Evolutionary conservation across 2,797 vertebrate genomes (phyloP).

Genomic region (Sebastiscus albofasciatus): DNA sequence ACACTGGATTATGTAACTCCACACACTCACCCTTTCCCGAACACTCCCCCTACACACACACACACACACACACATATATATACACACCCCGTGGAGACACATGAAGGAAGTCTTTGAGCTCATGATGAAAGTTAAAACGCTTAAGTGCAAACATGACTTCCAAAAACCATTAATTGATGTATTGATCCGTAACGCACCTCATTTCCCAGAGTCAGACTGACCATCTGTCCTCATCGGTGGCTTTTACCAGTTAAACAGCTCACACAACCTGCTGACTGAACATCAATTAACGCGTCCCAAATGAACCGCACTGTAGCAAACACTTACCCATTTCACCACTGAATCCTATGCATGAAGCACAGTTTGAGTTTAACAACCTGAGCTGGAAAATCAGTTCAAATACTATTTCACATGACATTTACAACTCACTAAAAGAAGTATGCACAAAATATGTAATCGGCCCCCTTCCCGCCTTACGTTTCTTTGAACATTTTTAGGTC

Average conservation of each 20-base stretch:
- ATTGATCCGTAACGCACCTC: slow-evolving; percentile 55
- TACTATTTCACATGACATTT: not conserved
- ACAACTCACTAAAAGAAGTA: not conserved
- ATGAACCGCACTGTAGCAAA: slow-evolving; percentile 6
- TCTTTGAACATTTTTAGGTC: slow-evolving; percentile 35
- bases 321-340: not conserved
- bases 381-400: not conserved
- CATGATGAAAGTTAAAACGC: slow-evolving; percentile 57
- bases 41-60: not conserved
- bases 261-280: slow-evolving; percentile 44
- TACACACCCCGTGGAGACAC: not conserved
- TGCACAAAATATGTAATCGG: slow-evolving; percentile 15
- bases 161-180: slow-evolving; percentile 69
- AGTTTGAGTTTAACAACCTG: not conserved
- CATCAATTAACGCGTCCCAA: slow-evolving; percentile 43
- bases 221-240: slow-evolving; percentile 27
- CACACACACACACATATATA: not conserved
- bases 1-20: slow-evolving; percentile 38
- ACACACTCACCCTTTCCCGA: slow-evolving; percentile 26
- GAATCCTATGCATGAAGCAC: not conserved
- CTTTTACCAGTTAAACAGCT: slow-evolving; percentile 66
- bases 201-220: slow-evolving; percentile 35
- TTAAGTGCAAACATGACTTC: slow-evolving; percentile 67
- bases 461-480: not conserved
- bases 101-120: slow-evolving; percentile 40